Evolutionary conservation across 2,888 invertebrate species (phyloP), one percentile per base, ranked within the genome.

Genomic region (Leptothorax acervorum): DNA sequence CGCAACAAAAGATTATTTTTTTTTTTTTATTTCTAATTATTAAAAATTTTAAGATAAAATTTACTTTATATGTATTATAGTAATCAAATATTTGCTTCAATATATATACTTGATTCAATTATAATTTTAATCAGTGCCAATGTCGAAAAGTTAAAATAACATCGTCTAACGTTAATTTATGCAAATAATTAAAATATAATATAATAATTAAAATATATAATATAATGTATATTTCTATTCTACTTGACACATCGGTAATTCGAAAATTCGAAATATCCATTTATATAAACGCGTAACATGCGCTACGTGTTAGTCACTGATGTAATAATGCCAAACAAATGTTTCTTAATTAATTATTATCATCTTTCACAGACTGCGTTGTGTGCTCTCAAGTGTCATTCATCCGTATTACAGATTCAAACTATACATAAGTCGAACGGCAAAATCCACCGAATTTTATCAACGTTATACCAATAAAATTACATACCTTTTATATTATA

Each of bases 281-380:
- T 51, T 45, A 45, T 51, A 31, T 0, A 23, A 73, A 45, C 2
- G 73, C 23, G 9, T n/a, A 31, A 15, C 5, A 39, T 3, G 9
- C 3, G n/a, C 6, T 71, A 9, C n/a, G 28, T 68, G 3, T 48
- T 68, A 57, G 42, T 51, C 63, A 31, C 55, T 79, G 62, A 79
- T 12, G 65, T 60, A 75, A 82, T 31, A 31, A 57, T 12, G 31
- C 68, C 31, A 42, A 82, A 60, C 62, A 82, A 82, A 45, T 51
- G 48, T 35, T 39, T 82, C 62, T 74, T 82, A 82, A 84, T 84
- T 82, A 84, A 84, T 84, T 51, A 81, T 81, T 66, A 18, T 63
- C 51, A 53, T 31, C 1, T 57, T 78, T 9, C 11, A 66, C 31
- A 48, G 53, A 66, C 31, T 51, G 35, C 31, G 12, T 28, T n/a